Conservation (phyloP, 2,888 invertebrate genomes). For the Agrotis segetum region DNA sequence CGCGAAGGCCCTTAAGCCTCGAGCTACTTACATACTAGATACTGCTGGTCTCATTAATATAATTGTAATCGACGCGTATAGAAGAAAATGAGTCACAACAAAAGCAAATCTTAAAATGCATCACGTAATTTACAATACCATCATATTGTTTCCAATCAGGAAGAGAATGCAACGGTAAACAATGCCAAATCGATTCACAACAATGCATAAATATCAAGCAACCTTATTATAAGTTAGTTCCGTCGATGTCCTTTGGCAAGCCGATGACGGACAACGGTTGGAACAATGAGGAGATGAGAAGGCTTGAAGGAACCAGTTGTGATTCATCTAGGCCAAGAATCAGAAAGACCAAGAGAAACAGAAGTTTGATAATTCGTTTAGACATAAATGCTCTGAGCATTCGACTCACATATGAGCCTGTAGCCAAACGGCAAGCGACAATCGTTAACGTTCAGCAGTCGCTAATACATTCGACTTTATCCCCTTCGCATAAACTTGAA, state of each 20-base stretch:
- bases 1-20: too few relatives aligned
- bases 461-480: too few relatives aligned
- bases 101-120: slow-evolving; percentile 16
- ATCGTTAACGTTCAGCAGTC: too few relatives aligned
- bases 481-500: too few relatives aligned
- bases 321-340: neutral
- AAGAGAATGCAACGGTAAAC: slow-evolving; percentile 36
- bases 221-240: slow-evolving; percentile 7
- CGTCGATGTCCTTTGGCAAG: slow-evolving; percentile 6
- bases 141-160: slow-evolving; percentile 26
- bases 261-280: neutral
- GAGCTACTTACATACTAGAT: too few relatives aligned
- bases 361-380: too few relatives aligned
- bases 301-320: neutral
- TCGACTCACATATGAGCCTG: too few relatives aligned
- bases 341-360: neutral
- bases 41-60: neutral
- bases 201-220: slow-evolving; percentile 5
- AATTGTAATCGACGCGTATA: neutral
- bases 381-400: too few relatives aligned
- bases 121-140: slow-evolving; percentile 4
- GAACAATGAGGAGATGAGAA: neutral
- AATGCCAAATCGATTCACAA: slow-evolving; percentile 9
- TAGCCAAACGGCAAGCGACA: too few relatives aligned
- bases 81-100: neutral